These are phyloP conservation scores for Ptychochromis oligacanthus DNA, from an alignment of 2,113 vertebrate species.

Conservation along the genomic window DNA sequence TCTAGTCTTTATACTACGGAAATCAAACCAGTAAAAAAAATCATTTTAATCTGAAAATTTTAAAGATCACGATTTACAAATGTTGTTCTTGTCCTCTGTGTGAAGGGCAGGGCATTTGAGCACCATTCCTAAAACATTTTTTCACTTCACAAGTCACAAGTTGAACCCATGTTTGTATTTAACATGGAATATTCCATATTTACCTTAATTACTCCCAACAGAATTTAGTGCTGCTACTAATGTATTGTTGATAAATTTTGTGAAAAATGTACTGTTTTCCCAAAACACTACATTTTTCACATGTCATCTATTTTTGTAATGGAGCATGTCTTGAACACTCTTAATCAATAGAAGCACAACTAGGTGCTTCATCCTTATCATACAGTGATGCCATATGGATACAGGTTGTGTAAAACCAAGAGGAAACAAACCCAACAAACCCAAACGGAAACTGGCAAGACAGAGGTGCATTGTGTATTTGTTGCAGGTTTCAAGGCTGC, in stretches of 20 bases:
- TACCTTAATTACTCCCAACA: background rate
- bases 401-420: background rate
- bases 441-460: slow-evolving; percentile 1
- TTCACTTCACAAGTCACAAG: background rate
- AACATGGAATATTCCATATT: background rate
- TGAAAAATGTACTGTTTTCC: slow-evolving; percentile 23
- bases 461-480: slow-evolving; percentile 17
- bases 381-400: background rate
- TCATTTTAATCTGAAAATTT: background rate
- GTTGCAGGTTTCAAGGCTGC: background rate
- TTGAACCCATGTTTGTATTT: background rate
- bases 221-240: background rate
- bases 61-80: background rate
- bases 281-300: too few species aligned
- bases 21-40: background rate
- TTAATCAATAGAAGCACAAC: slow-evolving; percentile 15
- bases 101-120: background rate
- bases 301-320: slow-evolving; percentile 2
- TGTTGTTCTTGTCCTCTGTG: background rate
- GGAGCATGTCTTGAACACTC: slow-evolving; percentile 16
- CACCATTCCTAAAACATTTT: background rate
- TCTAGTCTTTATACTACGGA: background rate
- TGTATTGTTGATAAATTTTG: slow-evolving; percentile 13
- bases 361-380: background rate
- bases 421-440: slow-evolving; percentile 28